Base-by-base conservation (phyloP, 2,888 invertebrate species). In the Conomelus anceps region DNA sequence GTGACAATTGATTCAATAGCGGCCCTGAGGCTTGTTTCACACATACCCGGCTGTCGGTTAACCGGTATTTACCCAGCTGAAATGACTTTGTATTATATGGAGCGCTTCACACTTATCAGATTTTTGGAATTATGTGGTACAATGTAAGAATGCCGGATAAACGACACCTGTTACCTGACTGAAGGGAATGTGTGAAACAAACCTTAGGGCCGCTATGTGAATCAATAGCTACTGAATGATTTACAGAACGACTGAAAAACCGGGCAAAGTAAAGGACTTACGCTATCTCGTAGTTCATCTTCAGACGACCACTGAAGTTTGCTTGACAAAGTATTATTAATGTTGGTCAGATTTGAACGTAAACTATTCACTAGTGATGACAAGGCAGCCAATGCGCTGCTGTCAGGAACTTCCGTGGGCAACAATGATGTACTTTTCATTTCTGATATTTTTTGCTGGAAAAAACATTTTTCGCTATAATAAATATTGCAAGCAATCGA, bases 271-370 rank as follows among this genome's bases (percentile, higher is more conserved):
- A 85, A 87, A 84, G n/a, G 24, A 92, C 93, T 92, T 92, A 94
- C 94, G 90, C 93, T 93, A 92, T 94, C 93, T 91, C 93, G 93
- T 63, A 91, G 91, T 91, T 93, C 93, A 91, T 94, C 94, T 84
- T 94, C 93, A 11, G 91, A 91, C 22, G 93, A 92, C 93, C 93
- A 94, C 87, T 93, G 92, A 26, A 94, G 92, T 90, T 92, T 93
- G 88, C 92, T 92, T 17, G 93, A 92, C 34, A 94, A 91, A 1
- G 94, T 94, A 89, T 93, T 92, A 91, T 94, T 94, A 23, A 94
- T 92, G 23, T 91, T 92, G 22, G 93, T 92, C 89, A 94, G 91
- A 91, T 94, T 94, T 85, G 92, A 92, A 85, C 92, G 91, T 89
- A 94, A 91, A 87, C 93, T 92, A 86, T 92, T 91, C 89, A 94